Evolutionary conservation across 1,140 invertebrate species (phyloP), one percentile per base, ranked within the genome.

Genomic region (Conus ventricosus): DNA sequence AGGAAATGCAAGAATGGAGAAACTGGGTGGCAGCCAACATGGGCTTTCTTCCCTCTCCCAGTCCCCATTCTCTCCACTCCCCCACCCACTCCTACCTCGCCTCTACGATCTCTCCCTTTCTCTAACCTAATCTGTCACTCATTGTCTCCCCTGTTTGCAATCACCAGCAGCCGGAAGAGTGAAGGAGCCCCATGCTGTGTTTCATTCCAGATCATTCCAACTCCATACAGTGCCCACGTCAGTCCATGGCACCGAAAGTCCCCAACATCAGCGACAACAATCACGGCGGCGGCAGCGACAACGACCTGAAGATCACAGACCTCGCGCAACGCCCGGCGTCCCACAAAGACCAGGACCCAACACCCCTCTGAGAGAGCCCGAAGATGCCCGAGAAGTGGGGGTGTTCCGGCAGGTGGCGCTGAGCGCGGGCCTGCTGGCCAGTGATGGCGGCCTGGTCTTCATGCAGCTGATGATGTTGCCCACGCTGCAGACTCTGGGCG

Each of bases 401-500:
- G 11, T 80, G 25, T 80, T 39, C 15, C 78, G 78, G 78, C 27
- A 80, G 78, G 11, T 80, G 27, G 27, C 27, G 27, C 78, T 80
- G 8, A 17, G 78, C 78, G 78, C 51, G 7, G 78, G 27, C 8
- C 78, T 80, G 27, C 78, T 80, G 27, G 27, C 78, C 27, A 80
- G 78, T n/a, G 78, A 80, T 11, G 78, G 27, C 25, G 78, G 27
- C 5, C 51, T 80, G 78, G 78, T 80, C 25, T 39, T 80, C 25
- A 80, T 80, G 78, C 78, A 80, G 78, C 78, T 80, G 27, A 13
- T 51, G 27, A 80, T 80, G 78, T 8, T 80, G 27, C 78, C 78
- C 27, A 53, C 51, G 8, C 78, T 63, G 60, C 84, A 85, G 84
- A 51, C 84, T 11, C 27, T 85, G 60, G 84, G 84, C 6, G 60